Evolutionary conservation across 2,888 invertebrate species (phyloP), one percentile per base, ranked within the genome.

Genomic region (Molanna angustata): DNA sequence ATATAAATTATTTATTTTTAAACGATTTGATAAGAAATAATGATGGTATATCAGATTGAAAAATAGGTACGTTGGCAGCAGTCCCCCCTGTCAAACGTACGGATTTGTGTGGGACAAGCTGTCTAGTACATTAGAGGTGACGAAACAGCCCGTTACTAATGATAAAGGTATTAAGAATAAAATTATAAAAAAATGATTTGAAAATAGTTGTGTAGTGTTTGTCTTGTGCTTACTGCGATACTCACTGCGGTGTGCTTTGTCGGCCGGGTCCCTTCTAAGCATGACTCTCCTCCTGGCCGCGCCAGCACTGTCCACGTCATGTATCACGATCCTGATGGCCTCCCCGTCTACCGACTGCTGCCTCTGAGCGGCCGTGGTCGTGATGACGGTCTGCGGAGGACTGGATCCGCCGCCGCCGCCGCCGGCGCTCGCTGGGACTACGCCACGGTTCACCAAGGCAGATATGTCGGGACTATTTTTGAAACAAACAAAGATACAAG

Each of bases 261-360:
- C 91, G 35, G 85, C 80, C 22, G 90, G 86, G 71, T 91, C 90
- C 57, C 87, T 80, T 49, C 89, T 79, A 48, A 91, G 73, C 9
- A 85, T 76, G 47, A 91, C 87, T 61, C 90, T 80, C 54, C 87
- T 79, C 61, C 89, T 89, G 61, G 80, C 78, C 61, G 81, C 74
- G 54, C 80, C 73, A 32, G 82, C 83, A 56, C 88, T 88, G 70
- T 94, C 93, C 11, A 94, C 93, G 68, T 94, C 93, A 66, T 94
- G 92, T 64, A 94, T 94, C 61, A 94, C 92, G 62, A 94, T 94
- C 68, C 92, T 88, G 64, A 94, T 94, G 59, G 91, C 91, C 68
- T 94, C 93, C 1, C 93, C 93, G 65, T 93, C 93, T 55, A 88
- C 89, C 16, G 92, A 90, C 65, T 90, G 89, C 66, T 93, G 92